phyloP scores from a whole-genome alignment of 2,797 vertebrate species.

The Chelidonichthys spinosus region DNA sequence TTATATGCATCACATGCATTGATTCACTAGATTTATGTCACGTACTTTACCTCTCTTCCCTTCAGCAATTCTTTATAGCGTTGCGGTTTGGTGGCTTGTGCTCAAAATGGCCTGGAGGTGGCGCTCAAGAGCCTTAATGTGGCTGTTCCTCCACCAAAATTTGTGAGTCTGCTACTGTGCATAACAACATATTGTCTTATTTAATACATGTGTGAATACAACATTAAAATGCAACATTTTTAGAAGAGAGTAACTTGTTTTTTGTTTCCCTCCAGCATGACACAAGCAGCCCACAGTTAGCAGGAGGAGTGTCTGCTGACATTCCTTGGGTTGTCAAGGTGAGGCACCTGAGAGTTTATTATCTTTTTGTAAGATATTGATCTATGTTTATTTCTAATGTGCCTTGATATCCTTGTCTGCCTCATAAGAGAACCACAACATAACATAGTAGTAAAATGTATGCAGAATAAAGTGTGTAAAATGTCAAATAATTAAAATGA shows the following conservation, averaged over 20 bases:
- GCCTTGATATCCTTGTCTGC: neutral
- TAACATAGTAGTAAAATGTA: neutral
- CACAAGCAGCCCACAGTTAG: constrained; percentile 89
- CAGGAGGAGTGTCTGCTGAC: constrained; percentile 84
- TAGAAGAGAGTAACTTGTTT: constrained; percentile 4
- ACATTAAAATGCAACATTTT: neutral
- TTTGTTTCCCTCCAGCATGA: constrained; percentile 86
- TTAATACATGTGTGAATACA: neutral
- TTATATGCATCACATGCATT: neutral
- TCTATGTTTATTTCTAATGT: constrained; percentile 6
- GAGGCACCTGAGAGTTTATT: constrained; percentile 43
- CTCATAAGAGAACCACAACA: neutral
- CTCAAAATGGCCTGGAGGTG: constrained; percentile 98
- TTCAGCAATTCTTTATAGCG: constrained; percentile 96
- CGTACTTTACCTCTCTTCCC: constrained; percentile 20
- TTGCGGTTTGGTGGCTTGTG: constrained; percentile 95
- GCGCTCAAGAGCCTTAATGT: constrained; percentile 90
- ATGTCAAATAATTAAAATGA: neutral
- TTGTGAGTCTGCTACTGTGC: constrained; percentile 87
- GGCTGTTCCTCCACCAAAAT: constrained; percentile 94
- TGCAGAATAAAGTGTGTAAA: neutral
- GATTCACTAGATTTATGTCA: neutral
- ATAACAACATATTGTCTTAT: neutral
- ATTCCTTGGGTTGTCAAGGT: constrained; percentile 96
- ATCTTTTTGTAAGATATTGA: neutral